phyloP scores from a whole-genome alignment of 2,113 vertebrate genomes.

The Garra rufa region DNA sequence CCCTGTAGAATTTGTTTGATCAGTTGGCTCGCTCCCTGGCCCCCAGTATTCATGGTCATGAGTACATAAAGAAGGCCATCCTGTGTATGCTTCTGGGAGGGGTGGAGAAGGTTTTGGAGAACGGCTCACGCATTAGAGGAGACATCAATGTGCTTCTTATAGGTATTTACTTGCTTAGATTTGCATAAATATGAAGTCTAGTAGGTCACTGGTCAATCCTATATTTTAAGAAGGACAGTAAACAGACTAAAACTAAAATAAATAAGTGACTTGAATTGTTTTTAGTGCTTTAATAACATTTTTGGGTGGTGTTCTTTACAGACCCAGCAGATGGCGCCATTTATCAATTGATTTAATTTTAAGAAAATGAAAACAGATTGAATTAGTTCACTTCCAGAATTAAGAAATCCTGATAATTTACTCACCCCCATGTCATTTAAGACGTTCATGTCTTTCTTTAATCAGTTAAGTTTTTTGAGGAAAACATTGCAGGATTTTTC shows the following conservation, averaged over 20 bases:
- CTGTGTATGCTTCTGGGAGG: slow-evolving; percentile 96
- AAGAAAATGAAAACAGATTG: no score
- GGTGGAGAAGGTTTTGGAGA: slow-evolving; percentile 93
- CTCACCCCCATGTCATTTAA: no score
- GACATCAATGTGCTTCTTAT: slow-evolving; percentile 97
- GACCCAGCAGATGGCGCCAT: neutral
- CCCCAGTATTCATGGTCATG: slow-evolving; percentile 94
- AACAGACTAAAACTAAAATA: neutral
- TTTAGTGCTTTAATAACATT: neutral
- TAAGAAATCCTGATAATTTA: no score
- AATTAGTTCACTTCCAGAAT: no score
- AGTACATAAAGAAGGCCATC: slow-evolving; percentile 97
- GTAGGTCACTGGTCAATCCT: no score
- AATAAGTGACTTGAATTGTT: no score
- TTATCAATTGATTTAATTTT: no score
- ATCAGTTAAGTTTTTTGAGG: no score
- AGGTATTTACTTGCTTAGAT: slow-evolving; percentile 72
- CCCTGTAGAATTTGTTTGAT: slow-evolving; percentile 79
- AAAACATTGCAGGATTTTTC: no score
- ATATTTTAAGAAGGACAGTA: neutral
- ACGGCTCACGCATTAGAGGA: slow-evolving; percentile 91
- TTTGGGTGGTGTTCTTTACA: neutral
- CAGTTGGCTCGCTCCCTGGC: slow-evolving; percentile 90
- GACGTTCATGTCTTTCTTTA: no score
- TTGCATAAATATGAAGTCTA: no score